Evolutionary conservation across 2,797 vertebrate genomes (phyloP), one percentile per base, ranked within the genome.

Genomic region (Eidolon dupreanum): DNA sequence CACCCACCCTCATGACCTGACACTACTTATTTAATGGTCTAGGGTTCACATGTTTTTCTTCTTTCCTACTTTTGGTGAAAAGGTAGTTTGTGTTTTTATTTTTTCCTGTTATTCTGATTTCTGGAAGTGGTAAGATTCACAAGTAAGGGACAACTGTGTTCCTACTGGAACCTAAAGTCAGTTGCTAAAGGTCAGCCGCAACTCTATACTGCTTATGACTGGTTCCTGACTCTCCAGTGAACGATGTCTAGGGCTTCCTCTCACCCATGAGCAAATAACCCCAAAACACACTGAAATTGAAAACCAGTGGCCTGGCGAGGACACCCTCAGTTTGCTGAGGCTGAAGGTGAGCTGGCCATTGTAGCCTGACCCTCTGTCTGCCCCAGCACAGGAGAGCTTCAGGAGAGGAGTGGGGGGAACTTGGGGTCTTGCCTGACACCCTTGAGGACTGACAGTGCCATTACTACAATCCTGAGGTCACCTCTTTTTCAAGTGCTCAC

Each of bases 1-100:
- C 3, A 46, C n/a, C 46, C 2, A 46, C 4, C 71, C 70, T 82
- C 0, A 0, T 38, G 17, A 41, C 41, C 22, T 36, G 8, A 43
- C 16, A 75, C 66, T 38, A 65, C n/a, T 82, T 41, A 55, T 26
- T 15, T 24, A 55, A 1, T 81, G 66, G 38, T 61, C 41, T 81
- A 7, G 28, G 51, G 3, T 81, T 74, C 2, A 2, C 24, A 0
- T 75, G 41, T 16, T 71, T 85, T 70, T 77, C 46, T 20, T 31
- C 63, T 82, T 93, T 26, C 28, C 53, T 86, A 24, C 33, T 61
- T 82, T n/a, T 17, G 20, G 41, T 59, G 49, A 59, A 70, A 57
- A 46, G 49, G 4, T 57, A 46, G 12, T 26, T 55, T 75, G 66
- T 75, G 11, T 46, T 65, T 73, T 73, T 24, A 0, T 15, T 51